A percentile compares a stretch with the other conserved stretches of the same genome.
Evolutionary conservation across 1,140 invertebrate genomes (phyloP).

Genomic region (Lucilia sericata): DNA sequence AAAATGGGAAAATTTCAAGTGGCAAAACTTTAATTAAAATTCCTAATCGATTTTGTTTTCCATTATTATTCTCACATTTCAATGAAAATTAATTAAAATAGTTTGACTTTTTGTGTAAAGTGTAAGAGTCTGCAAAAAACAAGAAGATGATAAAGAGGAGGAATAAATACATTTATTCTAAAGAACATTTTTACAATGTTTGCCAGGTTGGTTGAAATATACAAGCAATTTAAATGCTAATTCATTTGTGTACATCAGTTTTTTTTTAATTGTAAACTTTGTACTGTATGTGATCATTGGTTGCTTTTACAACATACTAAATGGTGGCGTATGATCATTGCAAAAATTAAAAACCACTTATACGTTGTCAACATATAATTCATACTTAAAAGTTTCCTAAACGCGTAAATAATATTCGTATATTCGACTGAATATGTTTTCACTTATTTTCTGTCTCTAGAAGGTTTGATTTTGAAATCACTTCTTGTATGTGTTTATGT

Average conservation of each 20-base stretch:
- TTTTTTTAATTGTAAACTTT: too few species aligned
- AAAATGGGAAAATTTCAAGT: constrained; percentile 44
- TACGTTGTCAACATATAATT: too few species aligned
- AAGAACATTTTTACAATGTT: neutral
- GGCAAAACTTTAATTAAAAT: constrained; percentile 67
- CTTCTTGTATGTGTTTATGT: too few species aligned
- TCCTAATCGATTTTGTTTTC: constrained; percentile 65
- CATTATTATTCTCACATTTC: constrained; percentile 51
- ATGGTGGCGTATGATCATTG: too few species aligned
- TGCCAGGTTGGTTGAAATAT: neutral
- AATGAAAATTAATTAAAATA: constrained; percentile 67
- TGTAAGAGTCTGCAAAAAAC: constrained; percentile 7
- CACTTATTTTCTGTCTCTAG: too few species aligned
- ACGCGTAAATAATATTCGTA: too few species aligned
- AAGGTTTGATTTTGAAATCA: too few species aligned
- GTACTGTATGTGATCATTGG: too few species aligned
- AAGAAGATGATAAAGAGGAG: neutral
- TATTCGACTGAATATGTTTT: too few species aligned
- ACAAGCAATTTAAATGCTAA: constrained; percentile 14
- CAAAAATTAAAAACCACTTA: too few species aligned
- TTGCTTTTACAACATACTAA: too few species aligned
- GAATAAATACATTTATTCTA: neutral
- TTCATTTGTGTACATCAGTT: neutral
- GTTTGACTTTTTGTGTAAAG: constrained; percentile 52
- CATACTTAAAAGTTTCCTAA: too few species aligned